These are phyloP conservation scores for Hesperophylax magnus DNA, from an alignment of 1,140 invertebrate genomes.

Conservation along the genomic window DNA sequence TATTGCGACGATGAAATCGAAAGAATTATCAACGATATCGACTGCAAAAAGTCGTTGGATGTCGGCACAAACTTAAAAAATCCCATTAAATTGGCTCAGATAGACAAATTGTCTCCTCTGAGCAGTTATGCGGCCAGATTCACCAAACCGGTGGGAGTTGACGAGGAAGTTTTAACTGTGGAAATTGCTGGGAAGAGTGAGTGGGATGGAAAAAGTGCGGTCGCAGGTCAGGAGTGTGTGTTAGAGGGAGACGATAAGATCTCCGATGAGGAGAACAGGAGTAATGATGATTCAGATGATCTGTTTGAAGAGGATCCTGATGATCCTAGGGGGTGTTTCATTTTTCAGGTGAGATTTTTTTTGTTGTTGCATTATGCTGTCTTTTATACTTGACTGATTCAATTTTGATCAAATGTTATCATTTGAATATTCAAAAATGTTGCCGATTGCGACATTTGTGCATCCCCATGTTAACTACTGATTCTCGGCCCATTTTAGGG, in stretches of 20 bases:
- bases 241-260: slow-evolving; percentile 34
- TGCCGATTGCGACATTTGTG: too few species aligned
- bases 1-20: slow-evolving; percentile 7
- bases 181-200: background rate
- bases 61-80: background rate
- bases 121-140: background rate
- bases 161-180: background rate
- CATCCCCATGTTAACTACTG: too few species aligned
- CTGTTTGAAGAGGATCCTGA: slow-evolving; percentile 65
- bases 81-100: background rate
- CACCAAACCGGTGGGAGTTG: background rate
- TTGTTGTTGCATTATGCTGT: too few species aligned
- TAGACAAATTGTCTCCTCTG: background rate
- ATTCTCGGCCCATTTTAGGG: too few species aligned
- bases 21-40: slow-evolving; percentile 14
- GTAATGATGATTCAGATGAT: slow-evolving; percentile 52
- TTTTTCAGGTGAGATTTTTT: slow-evolving; percentile 77
- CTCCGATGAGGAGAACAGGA: slow-evolving; percentile 27
- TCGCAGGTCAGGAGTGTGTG: slow-evolving; percentile 26
- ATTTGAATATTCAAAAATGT: too few species aligned
- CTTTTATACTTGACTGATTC: too few species aligned
- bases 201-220: background rate
- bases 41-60: background rate
- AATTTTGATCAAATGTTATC: too few species aligned
- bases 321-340: slow-evolving; percentile 79